Evolutionary conservation across 2,113 vertebrate genomes (phyloP), one percentile per base, ranked within the genome.

Genomic region (Pleuronectes platessa): DNA sequence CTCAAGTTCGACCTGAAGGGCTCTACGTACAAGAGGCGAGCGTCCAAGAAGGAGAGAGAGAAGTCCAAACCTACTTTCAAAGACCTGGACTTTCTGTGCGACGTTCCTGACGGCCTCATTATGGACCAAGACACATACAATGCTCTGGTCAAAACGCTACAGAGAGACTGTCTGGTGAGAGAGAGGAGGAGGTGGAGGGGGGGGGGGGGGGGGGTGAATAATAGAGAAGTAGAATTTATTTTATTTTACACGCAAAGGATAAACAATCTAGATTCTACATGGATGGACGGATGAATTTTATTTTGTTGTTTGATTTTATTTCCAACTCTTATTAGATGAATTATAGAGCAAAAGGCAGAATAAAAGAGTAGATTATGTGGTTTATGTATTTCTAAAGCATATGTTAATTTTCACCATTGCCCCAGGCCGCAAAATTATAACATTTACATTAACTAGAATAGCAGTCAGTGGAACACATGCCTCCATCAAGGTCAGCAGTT

Each of bases 1-100:
- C 95, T 98, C 60, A 99, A 99, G 73, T 99, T 97, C 0, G 98
- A 99, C 91, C 93, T 99, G 74, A 99, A 99, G 92, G 98, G 98
- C 80, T 99, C 98, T 0, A 99, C 98, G 0, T 98, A 97, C 85
- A 99, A 99, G 91, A 96, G 98, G 24, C 92, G 96, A 3, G 98
- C 97, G 0, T 98, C 97, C 84, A 97, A 95, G 90, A 99, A 99
- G 75, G 98, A 99, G 68, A 95, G 96, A n/a, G 98, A 99, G 64
- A 99, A 99, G 78, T 92, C 93, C 61, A 94, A 92, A 68, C 98
- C 98, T 64, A 99, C 98, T 0, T 98, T 95, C 84, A 99, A 99
- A 93, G 98, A 99, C 86, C 92, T 99, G 71, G 98, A 99, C 90
- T 99, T 99, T 90, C 95, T 99, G 74, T 96, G 92, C 65, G 97